Conservation (phyloP, 2,113 vertebrate species). For the Rattus norvegicus region DNA sequence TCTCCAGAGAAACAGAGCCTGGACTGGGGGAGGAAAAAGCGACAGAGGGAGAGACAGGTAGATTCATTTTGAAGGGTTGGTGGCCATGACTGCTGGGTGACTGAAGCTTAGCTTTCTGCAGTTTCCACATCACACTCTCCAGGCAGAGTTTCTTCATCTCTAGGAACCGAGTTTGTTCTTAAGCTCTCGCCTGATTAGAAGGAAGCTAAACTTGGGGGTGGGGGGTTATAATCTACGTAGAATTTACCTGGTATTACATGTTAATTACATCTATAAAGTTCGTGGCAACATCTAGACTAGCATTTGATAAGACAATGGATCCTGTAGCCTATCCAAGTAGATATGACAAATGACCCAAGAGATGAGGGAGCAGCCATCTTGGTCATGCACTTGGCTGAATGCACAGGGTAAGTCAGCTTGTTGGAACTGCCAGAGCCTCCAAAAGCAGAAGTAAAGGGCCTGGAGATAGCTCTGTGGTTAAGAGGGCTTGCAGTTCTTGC, state of each 20-base stretch:
- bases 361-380: background rate
- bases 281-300: background rate
- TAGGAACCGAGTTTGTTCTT: background rate
- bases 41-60: background rate
- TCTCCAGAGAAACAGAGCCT: background rate
- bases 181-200: background rate
- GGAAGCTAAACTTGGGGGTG: too few relatives aligned
- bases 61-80: background rate
- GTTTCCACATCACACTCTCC: background rate
- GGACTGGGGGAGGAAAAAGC: rapidly evolving
- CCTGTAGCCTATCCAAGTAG: background rate
- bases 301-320: background rate
- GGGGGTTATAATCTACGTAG: background rate
- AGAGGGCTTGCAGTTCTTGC: background rate
- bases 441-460: background rate
- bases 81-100: background rate
- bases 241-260: background rate
- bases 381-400: background rate
- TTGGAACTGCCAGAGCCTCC: background rate
- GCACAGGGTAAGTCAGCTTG: background rate
- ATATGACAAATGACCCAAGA: background rate
- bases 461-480: background rate
- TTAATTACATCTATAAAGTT: background rate
- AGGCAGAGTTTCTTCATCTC: background rate
- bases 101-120: background rate